Base-by-base conservation (phyloP, 2,113 vertebrate genomes). In the Cacatua alba region DNA sequence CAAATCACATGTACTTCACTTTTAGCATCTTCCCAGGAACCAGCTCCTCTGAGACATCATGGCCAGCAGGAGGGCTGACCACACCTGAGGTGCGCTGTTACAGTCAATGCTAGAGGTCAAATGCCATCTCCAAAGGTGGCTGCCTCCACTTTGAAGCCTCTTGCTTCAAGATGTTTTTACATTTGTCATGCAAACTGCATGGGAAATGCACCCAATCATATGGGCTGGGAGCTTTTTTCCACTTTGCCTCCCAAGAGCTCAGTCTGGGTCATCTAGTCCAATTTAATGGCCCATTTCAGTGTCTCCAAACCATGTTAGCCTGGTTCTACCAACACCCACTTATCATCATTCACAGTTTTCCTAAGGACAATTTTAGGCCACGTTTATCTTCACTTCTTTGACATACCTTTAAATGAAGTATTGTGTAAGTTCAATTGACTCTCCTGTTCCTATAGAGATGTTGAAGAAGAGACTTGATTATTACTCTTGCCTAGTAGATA, bases 1-100 rank as follows among this genome's bases (percentile, higher is more conserved):
- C 31, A n/a, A 48, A 63, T 31, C 20, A 7, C 19, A 13, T 2
- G 6, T 12, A 37, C 57, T 84, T 62, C 15, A 39, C 13, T 70
- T n/a, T 9, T 7, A 49, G 4, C 7, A 13, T 31, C 39, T 49
- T 43, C 26, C 57, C 39, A 44, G 25, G 43, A 49, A 5, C 4
- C 13, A 74, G 62, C 39, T 78, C 48, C n/a, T 37, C 68, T 1
- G 3, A 71, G 75, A 11, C 10, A 1, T 10, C 0, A 0, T 6
- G n/a, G 60, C 31, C 2, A 2, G 57, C 44, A 14, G 52, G 5
- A 82, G 25, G 44, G 29, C 44, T 12, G 69, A 35, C 39, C 4
- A 0, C 14, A 23, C 33, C 44, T 3, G 39, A 52, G 39, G 17
- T 8, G 25, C 48, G 4, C 35, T 21, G 0, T 29, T 59, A 18